Evolutionary conservation across 2,888 invertebrate species (phyloP), one percentile per base, ranked within the genome.

Genomic region (Galerucella calmariensis): DNA sequence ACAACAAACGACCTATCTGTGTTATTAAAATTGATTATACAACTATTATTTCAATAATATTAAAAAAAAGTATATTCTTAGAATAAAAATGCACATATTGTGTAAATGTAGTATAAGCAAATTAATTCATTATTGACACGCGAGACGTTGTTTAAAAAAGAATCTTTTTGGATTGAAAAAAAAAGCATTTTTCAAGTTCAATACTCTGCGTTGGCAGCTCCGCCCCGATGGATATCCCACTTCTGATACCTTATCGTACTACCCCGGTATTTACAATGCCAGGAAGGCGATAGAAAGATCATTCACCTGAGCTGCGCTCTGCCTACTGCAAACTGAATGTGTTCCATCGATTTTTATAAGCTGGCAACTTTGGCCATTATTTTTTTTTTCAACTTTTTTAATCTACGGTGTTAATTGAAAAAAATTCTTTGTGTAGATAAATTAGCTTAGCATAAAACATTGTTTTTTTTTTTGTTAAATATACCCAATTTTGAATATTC

Each of bases 221-320:
- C 51, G 51, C 51, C 51, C 51, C 20, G 10, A 56, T 16, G 20
- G 1, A 56, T 56, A 16, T 16, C n/a, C 10, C 9, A 56, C 56
- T 56, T 8, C 9, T 20, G 56, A 16, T 56, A 20, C 10, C 10
- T 56, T 56, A 56, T 56, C 56, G 27, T 46, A 48, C 41, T 46
- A 24, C 65, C 71, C 65, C 58, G 35, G 65, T 70, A 70, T 51
- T 35, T 41, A 66, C 56, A 70, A 70, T 74, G 68, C 61, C 51
- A 68, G 74, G 71, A 63, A 67, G 71, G 48, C 72, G 63, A 71
- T 69, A 58, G 69, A 68, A 72, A 72, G 72, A 75, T 72, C 75
- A 72, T 69, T 75, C 75, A 75, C 75, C 75, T 72, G 75, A 75
- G 72, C 69, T 75, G 75, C 72, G 72, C 75, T 67, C 27, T 71